A percentile compares a stretch with the other conserved stretches of the same genome.
Evolutionary conservation across 1,140 invertebrate genomes (phyloP).

Genomic region (Mizuhopecten yessoensis): DNA sequence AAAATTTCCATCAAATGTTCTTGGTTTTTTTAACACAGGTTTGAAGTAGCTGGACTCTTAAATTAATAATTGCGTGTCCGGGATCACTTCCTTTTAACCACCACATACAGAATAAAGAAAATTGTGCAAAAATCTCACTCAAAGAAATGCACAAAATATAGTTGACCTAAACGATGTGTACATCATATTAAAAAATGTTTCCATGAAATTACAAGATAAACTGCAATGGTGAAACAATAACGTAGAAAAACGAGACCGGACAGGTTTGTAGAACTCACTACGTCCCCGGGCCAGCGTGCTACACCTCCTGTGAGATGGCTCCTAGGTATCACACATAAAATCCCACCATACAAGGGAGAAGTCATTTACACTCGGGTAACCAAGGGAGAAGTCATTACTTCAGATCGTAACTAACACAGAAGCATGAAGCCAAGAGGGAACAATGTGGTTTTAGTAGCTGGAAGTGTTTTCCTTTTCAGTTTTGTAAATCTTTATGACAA

Average conservation of each 20-base stretch:
- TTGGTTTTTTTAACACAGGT: background rate
- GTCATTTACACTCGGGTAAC: background rate
- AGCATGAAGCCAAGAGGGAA: background rate
- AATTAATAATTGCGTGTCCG: background rate
- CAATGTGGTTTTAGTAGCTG: constrained; percentile 11
- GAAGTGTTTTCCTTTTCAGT: background rate
- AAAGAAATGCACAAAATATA: too few relatives aligned
- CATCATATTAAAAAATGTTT: background rate
- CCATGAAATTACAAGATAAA: background rate
- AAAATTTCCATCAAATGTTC: background rate
- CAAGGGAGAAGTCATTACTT: constrained; percentile 4
- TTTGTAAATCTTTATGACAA: background rate
- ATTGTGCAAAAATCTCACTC: background rate
- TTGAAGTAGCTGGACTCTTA: too few relatives aligned
- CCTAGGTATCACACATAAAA: background rate
- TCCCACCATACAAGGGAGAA: constrained; percentile 22
- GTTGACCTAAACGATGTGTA: background rate
- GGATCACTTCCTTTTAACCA: background rate
- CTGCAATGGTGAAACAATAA: background rate
- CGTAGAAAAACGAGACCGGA: background rate
- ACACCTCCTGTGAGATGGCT: background rate
- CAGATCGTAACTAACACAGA: background rate
- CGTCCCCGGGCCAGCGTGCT: background rate
- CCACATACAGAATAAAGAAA: background rate
- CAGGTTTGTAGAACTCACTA: constrained; percentile 11